Percentiles rank a stretch among this genome's conserved stretches.
Conservation (phyloP, 2,888 invertebrate genomes). For the Cheiracanthium punctorium region DNA sequence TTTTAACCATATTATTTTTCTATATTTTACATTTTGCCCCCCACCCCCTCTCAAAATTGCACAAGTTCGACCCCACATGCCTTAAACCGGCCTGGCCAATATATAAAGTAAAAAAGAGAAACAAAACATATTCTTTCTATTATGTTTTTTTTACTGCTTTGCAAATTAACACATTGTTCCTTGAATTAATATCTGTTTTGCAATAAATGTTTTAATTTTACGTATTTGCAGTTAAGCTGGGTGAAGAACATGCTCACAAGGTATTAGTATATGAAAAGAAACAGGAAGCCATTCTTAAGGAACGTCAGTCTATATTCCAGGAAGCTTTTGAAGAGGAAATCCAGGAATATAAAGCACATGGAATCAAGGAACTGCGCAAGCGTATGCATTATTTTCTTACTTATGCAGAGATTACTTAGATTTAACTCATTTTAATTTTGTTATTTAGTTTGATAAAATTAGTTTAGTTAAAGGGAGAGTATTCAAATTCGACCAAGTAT, state of each 20-base stretch:
- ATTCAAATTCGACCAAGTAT: no score
- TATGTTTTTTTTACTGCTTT: no score
- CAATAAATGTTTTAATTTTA: not conserved
- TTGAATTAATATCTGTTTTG: not conserved
- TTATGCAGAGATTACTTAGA: no score
- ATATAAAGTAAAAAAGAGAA: no score
- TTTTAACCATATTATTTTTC: no score
- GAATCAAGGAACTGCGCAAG: constrained; percentile 52
- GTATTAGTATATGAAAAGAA: constrained; percentile 80
- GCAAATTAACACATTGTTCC: no score
- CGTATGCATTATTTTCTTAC: constrained; percentile 13
- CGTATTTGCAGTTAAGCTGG: constrained; percentile 78
- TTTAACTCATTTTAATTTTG: not conserved
- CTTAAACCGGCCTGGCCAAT: no score
- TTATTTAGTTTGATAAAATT: not conserved
- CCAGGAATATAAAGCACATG: constrained; percentile 72
- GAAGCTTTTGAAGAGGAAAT: constrained; percentile 84
- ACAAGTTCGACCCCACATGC: no score
- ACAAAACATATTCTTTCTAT: no score
- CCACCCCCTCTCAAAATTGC: no score
- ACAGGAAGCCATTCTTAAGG: constrained; percentile 80
- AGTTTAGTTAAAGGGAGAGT: no score
- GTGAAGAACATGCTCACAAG: constrained; percentile 80
- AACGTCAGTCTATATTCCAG: constrained; percentile 83
- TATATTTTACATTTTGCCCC: no score